phyloP scores from a whole-genome alignment of 2,888 invertebrate species.

The Bhutanitis thaidina region DNA sequence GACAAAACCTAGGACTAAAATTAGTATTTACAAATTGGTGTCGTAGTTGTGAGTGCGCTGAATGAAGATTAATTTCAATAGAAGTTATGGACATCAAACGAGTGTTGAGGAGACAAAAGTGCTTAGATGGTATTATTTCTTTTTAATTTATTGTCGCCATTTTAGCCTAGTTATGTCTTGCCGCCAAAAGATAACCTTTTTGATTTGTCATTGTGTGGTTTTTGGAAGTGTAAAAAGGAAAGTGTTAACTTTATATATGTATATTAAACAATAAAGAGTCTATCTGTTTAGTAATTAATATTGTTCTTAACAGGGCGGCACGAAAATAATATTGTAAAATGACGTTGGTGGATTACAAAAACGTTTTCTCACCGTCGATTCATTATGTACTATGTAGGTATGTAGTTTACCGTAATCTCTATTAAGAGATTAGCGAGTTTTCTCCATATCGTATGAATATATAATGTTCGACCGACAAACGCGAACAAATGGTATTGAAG shows the following conservation, averaged over 20 bases:
- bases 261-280: too few relatives aligned
- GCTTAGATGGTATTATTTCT: conserved; percentile 24
- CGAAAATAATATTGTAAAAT: too few relatives aligned
- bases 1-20: conserved; percentile 10
- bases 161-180: too few relatives aligned
- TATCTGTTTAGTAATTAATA: too few relatives aligned
- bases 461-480: conserved; percentile 10
- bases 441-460: conserved; percentile 6
- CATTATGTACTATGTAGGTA: neutral
- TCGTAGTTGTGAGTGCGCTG: conserved; percentile 4
- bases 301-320: too few relatives aligned
- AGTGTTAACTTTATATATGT: too few relatives aligned
- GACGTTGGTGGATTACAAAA: too few relatives aligned
- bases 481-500: conserved; percentile 9
- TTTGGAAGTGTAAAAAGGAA: too few relatives aligned
- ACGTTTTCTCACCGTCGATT: too few relatives aligned
- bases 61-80: conserved; percentile 10
- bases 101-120: conserved; percentile 25
- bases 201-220: too few relatives aligned
- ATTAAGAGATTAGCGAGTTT: conserved; percentile 3
- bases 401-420: neutral
- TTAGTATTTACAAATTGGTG: conserved; percentile 3
- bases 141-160: neutral
- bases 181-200: too few relatives aligned
- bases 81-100: conserved; percentile 21